Evolutionary conservation across 2,888 invertebrate genomes (phyloP), one percentile per base, ranked within the genome.

Genomic region (Spialia ferax): DNA sequence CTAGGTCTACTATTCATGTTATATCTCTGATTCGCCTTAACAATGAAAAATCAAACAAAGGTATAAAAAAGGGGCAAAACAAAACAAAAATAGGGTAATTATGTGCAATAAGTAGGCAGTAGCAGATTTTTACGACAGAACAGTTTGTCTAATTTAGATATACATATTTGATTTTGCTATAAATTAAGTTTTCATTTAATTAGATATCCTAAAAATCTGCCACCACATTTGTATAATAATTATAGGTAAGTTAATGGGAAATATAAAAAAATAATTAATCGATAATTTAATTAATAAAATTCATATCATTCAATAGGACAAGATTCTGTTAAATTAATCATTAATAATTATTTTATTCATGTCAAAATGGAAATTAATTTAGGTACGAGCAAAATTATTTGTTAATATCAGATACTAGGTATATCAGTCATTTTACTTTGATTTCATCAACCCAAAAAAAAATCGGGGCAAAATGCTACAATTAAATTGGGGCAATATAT

Each of bases 11-110:
- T 79, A 73, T 84, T 84, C 84, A 83, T 84, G 74, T 91, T 86
- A 86, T 90, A 87, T 73, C 84, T 91, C 83, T 91, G 89, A 84
- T 88, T 91, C 69, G 93, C 91, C 93, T 93, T 92, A 50, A 73
- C 73, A 74, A 74, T 67, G 70, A 75, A 78, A 73, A 77, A 29
- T 54, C 48, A 69, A 23, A 59, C 32, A 70, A 62, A 71, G 67
- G 64, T 62, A 52, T 56, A 60, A 48, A 56, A 23, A 69, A 10
- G 20, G 42, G 38, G 1, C 18, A 60, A 77, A 70, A 71, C 52
- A 35, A 45, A 4, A 26, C n/a, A 59, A 75, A 68, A 72, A 57
- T 70, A 74, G 69, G 67, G 70, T 69, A 68, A 68, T 45, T 10
- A 18, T 18, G 3, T 50, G 50, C 22, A 50, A 22, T 50, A 50